These are phyloP conservation scores for Rhopalosiphum padi DNA, from an alignment of 1,140 invertebrate species.

Conservation along the genomic window DNA sequence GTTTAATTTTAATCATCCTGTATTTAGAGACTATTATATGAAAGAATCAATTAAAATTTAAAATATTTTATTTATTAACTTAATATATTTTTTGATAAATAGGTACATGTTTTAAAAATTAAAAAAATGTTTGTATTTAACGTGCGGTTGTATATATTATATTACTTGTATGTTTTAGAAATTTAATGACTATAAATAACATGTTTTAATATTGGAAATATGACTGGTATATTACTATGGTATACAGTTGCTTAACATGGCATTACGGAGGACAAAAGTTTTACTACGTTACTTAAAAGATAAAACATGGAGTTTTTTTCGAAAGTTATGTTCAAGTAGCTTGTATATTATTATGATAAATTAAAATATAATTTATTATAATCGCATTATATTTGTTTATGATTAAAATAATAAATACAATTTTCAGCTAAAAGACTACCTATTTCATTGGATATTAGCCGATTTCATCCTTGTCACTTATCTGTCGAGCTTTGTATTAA, in stretches of 20 bases:
- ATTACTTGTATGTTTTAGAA: background rate
- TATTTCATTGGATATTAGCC: background rate
- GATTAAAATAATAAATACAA: background rate
- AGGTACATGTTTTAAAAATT: background rate
- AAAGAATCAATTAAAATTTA: background rate
- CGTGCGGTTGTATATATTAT: background rate
- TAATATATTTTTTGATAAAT: background rate
- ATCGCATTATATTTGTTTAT: background rate
- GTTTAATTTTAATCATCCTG: background rate
- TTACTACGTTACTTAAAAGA: background rate
- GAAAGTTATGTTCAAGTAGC: background rate
- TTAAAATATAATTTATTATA: background rate
- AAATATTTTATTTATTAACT: background rate
- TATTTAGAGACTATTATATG: background rate
- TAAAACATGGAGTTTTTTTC: background rate
- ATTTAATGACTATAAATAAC: background rate
- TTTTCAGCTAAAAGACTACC: background rate
- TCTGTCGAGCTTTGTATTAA: background rate
- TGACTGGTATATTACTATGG: background rate
- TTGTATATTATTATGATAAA: background rate
- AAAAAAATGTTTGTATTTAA: background rate
- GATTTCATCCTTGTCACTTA: background rate
- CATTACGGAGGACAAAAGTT: background rate
- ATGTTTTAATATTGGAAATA: background rate
- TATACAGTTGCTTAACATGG: background rate